These are phyloP conservation scores for Lagria hirta DNA, from an alignment of 2,888 invertebrate species.

Conservation along the genomic window DNA sequence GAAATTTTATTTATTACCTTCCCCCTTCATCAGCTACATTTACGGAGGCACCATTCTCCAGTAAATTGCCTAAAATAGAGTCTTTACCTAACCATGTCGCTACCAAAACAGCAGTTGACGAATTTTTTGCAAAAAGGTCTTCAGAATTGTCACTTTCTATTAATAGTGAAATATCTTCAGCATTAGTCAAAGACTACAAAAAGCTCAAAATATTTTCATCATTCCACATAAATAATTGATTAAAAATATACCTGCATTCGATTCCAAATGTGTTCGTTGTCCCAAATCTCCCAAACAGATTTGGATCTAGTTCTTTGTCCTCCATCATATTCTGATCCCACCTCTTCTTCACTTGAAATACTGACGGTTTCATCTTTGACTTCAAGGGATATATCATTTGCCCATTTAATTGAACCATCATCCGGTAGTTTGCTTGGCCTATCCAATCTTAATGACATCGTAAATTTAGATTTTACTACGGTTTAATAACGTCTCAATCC, in stretches of 20 bases:
- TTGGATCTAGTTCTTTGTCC: constrained; percentile 38
- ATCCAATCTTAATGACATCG: constrained; percentile 17
- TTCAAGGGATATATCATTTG: constrained; percentile 30
- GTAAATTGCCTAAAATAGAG: constrained; percentile 57
- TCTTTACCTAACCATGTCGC: constrained; percentile 64
- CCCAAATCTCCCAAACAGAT: constrained; percentile 50
- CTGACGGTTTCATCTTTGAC: constrained; percentile 37
- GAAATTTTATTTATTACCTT: constrained; percentile 56
- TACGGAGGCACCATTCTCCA: constrained; percentile 63
- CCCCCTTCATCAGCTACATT: constrained; percentile 68
- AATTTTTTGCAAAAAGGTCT: constrained; percentile 52
- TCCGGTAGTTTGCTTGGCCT: constrained; percentile 7
- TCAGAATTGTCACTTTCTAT: constrained; percentile 56
- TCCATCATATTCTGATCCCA: constrained; percentile 52
- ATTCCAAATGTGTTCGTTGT: constrained; percentile 39
- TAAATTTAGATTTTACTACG: too few species aligned
- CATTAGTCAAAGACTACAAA: constrained; percentile 48
- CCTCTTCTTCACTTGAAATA: constrained; percentile 59
- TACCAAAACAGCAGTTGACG: constrained; percentile 61
- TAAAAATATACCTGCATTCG: constrained; percentile 44
- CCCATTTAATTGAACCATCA: constrained; percentile 23
- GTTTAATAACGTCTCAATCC: not conserved
- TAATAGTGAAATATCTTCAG: constrained; percentile 52
- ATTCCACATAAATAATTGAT: not conserved
- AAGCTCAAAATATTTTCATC: not conserved